phyloP scores from a whole-genome alignment of 2,113 vertebrate species.

The Albula goreensis region DNA sequence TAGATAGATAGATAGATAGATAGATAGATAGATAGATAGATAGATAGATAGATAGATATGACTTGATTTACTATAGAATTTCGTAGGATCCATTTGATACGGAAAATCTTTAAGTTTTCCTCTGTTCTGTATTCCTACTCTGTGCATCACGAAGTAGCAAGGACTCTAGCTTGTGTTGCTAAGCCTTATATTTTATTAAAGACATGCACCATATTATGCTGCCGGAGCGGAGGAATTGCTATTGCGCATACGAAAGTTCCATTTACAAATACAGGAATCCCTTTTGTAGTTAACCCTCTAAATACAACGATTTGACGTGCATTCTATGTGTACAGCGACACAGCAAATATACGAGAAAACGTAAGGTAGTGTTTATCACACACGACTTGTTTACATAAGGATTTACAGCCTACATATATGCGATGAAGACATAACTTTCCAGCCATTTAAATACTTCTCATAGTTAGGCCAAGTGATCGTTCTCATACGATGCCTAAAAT shows the following conservation, averaged over 20 bases:
- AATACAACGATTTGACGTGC: background rate
- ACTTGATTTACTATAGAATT: constrained; percentile 10
- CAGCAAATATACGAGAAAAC: background rate
- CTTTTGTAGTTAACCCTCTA: background rate
- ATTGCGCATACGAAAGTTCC: constrained; percentile 62
- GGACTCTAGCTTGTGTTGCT: constrained; percentile 20
- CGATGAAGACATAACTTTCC: background rate
- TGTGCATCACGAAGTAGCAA: constrained; percentile 25
- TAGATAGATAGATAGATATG: constrained; percentile 45
- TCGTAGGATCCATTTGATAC: background rate
- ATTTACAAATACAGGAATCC: constrained; percentile 32
- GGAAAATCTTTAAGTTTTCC: background rate
- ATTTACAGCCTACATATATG: background rate
- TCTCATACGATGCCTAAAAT: constrained; percentile 23
- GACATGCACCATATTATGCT: constrained; percentile 52
- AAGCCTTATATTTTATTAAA: constrained; percentile 39
- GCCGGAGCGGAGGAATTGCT: constrained; percentile 54
- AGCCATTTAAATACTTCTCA: background rate
- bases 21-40: constrained; percentile 54
- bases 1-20: constrained; percentile 57
- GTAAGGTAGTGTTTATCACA: background rate
- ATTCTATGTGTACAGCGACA: background rate
- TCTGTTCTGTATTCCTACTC: background rate
- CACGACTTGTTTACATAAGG: background rate
- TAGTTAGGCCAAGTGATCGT: constrained; percentile 1